Evolutionary conservation across 1,140 invertebrate genomes (phyloP).

Genomic region (Trichonephila clavipes): DNA sequence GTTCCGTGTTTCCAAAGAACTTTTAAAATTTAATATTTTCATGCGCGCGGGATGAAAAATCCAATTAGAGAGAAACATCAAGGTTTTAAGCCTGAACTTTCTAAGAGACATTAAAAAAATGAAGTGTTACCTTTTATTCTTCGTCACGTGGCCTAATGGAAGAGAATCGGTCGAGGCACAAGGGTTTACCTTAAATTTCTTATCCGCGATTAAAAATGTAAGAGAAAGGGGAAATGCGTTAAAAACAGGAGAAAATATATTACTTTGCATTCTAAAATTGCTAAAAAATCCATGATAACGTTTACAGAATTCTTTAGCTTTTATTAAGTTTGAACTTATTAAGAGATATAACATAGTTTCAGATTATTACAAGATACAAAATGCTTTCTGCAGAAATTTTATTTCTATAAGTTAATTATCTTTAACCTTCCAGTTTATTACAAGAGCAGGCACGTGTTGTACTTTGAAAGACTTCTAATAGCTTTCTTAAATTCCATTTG

Average conservation of each 20-base stretch:
- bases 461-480: too few species aligned
- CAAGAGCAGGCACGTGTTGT: too few species aligned
- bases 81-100: background rate
- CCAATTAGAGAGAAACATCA: background rate
- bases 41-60: background rate
- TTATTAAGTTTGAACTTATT: too few species aligned
- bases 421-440: too few species aligned
- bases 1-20: background rate
- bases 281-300: background rate
- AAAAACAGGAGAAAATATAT: background rate
- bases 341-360: too few species aligned
- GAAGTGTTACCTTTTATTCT: background rate
- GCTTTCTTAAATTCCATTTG: too few species aligned
- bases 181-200: background rate
- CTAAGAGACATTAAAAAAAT: background rate
- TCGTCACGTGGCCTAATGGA: background rate
- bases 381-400: too few species aligned
- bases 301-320: background rate
- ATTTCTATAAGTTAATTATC: too few species aligned
- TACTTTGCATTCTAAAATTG: background rate
- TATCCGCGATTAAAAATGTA: background rate
- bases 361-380: too few species aligned
- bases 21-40: background rate
- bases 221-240: background rate
- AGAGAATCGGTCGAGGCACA: background rate